These are phyloP conservation scores for Anabacerthia variegaticeps DNA, from an alignment of 2,797 vertebrate species.

Conservation along the genomic window DNA sequence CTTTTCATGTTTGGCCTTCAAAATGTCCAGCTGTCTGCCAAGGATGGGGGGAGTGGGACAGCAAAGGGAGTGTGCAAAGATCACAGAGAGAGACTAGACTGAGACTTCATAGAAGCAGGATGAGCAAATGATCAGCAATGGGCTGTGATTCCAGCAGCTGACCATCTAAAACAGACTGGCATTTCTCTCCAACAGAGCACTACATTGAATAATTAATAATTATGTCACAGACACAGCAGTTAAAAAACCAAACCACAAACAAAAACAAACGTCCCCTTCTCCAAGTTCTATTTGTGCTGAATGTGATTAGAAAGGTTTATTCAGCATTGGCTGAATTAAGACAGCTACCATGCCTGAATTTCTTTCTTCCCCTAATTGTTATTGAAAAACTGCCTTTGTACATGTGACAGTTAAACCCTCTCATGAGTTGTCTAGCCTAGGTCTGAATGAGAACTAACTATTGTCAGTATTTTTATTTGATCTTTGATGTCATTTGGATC, in stretches of 20 bases:
- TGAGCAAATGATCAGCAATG: not conserved
- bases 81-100: fast-evolving
- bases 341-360: not conserved
- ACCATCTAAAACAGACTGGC: not conserved
- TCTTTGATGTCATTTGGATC: not conserved
- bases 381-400: not conserved
- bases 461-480: not conserved
- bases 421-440: not conserved
- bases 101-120: not conserved
- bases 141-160: not conserved
- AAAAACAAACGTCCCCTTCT: fast-evolving
- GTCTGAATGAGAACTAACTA: not conserved
- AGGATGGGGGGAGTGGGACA: not conserved
- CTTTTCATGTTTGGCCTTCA: not conserved
- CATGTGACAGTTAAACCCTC: not conserved
- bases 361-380: not conserved
- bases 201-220: not conserved
- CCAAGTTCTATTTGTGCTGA: not conserved
- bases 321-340: not conserved
- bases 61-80: not conserved
- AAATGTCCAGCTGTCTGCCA: not conserved
- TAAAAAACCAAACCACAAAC: not conserved
- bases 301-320: not conserved
- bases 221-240: not conserved
- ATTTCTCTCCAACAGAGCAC: not conserved